These are phyloP conservation scores for Gymnoscopelus braueri DNA, from an alignment of 2,797 vertebrate genomes.

Conservation along the genomic window DNA sequence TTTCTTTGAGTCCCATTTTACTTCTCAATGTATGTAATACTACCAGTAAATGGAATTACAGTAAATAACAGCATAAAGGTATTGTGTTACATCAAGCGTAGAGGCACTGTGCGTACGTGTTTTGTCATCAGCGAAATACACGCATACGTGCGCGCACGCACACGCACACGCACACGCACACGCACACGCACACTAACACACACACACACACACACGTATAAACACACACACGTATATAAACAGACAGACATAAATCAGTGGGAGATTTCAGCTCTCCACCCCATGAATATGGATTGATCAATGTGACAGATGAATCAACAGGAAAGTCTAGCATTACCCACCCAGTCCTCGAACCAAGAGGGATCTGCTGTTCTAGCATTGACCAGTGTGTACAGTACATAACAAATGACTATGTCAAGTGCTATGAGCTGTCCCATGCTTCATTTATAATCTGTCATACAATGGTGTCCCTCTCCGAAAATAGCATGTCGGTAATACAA, in stretches of 20 bases:
- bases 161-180: too few relatives aligned
- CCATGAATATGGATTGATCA: conserved; percentile 57
- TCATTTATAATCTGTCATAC: too few relatives aligned
- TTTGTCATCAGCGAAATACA: not conserved
- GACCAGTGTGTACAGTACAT: conserved; percentile 2
- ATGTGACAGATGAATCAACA: conserved; percentile 70
- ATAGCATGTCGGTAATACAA: not conserved
- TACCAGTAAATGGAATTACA: conserved; percentile 49
- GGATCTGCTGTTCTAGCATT: conserved; percentile 25
- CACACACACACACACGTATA: conserved; percentile 11
- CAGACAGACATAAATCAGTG: conserved; percentile 37
- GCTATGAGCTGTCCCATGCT: not conserved
- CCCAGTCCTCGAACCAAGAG: conserved; percentile 56
- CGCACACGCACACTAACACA: conserved; percentile 26
- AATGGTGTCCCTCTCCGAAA: not conserved
- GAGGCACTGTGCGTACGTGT: not conserved
- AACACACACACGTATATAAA: conserved; percentile 16
- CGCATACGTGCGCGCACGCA: too few relatives aligned
- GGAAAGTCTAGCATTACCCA: conserved; percentile 49
- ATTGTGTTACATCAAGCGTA: conserved; percentile 13
- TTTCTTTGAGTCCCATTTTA: conserved; percentile 45
- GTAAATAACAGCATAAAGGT: not conserved
- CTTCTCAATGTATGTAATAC: conserved; percentile 31
- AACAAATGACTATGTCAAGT: not conserved
- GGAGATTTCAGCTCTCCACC: conserved; percentile 49